Evolutionary conservation across 2,797 vertebrate species (phyloP).

Genomic region (Phylloscopus collybita): DNA sequence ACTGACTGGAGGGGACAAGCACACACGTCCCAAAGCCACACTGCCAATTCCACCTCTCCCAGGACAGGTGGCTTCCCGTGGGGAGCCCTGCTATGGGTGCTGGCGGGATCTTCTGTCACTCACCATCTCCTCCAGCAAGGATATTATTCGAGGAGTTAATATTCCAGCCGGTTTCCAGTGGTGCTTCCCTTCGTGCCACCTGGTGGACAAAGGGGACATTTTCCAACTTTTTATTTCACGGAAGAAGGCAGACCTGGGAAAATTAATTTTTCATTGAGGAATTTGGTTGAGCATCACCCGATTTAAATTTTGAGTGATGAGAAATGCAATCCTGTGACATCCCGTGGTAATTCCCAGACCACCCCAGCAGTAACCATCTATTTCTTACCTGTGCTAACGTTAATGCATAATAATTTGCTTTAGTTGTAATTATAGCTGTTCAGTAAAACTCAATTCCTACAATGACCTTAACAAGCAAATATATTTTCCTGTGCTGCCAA

Average conservation of each 20-base stretch:
- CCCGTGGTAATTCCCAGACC: rapidly evolving
- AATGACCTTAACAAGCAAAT: not conserved
- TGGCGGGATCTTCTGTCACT: not conserved
- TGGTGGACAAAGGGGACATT: conserved; percentile 52
- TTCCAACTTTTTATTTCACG: not conserved
- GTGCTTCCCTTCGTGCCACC: conserved; percentile 56
- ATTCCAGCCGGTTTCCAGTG: not conserved
- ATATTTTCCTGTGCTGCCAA: not conserved
- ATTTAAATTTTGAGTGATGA: not conserved
- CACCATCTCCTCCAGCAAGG: not conserved
- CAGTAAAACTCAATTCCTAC: not conserved
- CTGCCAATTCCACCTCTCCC: not conserved
- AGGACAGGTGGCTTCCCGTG: not conserved
- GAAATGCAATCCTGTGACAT: rapidly evolving
- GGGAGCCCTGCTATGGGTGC: rapidly evolving
- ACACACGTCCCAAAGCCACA: not conserved
- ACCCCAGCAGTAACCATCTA: not conserved
- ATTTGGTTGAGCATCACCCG: not conserved
- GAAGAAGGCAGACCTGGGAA: not conserved
- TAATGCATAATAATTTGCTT: not conserved
- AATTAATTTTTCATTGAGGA: not conserved
- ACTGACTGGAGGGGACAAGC: not conserved
- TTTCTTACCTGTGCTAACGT: not conserved
- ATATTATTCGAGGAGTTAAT: not conserved
- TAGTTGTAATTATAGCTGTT: not conserved